A percentile compares a stretch with the other conserved stretches of the same genome.
phyloP scores from a whole-genome alignment of 1,140 invertebrate species.

The Galendromus occidentalis region DNA sequence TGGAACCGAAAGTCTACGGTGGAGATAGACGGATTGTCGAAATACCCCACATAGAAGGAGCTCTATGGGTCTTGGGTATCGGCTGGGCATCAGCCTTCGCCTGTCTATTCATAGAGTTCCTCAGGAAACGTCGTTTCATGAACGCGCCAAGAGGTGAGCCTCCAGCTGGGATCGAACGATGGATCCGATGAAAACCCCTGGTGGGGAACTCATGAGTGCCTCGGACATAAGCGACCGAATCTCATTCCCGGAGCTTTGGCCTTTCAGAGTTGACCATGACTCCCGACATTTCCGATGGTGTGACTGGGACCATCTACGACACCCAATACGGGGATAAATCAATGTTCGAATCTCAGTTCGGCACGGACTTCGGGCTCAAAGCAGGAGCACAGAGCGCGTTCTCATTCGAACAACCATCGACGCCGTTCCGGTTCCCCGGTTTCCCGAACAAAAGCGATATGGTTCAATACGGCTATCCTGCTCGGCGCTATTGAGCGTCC shows the following conservation, averaged over 20 bases:
- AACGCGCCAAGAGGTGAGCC: background rate
- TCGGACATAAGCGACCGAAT: no score
- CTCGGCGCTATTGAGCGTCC: background rate
- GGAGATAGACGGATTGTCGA: background rate
- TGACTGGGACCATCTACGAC: background rate
- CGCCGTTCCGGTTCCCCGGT: background rate
- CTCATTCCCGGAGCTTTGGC: no score
- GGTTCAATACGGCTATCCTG: background rate
- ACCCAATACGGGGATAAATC: background rate
- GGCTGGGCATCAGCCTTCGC: background rate
- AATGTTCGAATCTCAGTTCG: background rate
- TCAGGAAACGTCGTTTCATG: background rate
- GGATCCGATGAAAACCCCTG: no score
- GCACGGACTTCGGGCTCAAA: background rate
- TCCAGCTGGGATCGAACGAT: no score
- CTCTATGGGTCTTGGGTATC: background rate
- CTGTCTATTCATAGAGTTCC: background rate
- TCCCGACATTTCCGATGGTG: no score
- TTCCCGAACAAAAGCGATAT: constrained; percentile 5
- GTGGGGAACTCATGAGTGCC: no score
- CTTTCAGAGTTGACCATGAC: no score
- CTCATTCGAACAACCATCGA: background rate
- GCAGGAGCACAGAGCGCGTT: background rate
- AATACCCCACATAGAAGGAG: background rate
- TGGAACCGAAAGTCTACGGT: background rate